Evolutionary conservation across 2,888 invertebrate genomes (phyloP), one percentile per base, ranked within the genome.

Genomic region (Ennomos erosarius): DNA sequence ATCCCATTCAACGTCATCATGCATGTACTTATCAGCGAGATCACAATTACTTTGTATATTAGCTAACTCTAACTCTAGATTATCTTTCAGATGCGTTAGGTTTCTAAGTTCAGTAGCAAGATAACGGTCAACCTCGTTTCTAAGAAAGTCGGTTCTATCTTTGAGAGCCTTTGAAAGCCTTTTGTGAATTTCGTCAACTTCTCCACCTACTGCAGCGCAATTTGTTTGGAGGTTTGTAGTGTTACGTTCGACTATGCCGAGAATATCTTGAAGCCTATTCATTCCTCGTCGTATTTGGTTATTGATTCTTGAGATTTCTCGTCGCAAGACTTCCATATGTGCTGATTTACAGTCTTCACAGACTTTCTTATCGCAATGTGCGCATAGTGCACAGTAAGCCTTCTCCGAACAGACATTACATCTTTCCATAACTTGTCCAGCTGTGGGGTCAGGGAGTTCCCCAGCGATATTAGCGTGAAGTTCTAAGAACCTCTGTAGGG

Each of bases 1-100:
- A 74, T 98, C 98, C 96, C 98, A 98, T 75, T 97, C 96, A 40
- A 97, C 96, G 65, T 95, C 96, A 71, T 97, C 97, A 78, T 95
- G 97, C 94, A 98, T 97, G 82, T 98, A 97, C 85, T 98, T 98
- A 87, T 99, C 99, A 49, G 98, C 98, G 79, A 98, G 93, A 86
- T 99, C 99, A 91, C 99, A 99, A 88, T 99, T 99, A 83, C 98
- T 98, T 80, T 96, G 95, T 77, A 99, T 98, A 89, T 99, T 99
- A 70, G 96, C 95, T 81, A 99, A 96, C 91, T 99, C 99, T 83
- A 96, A 94, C 84, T 99, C 98, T 74, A 99, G 93, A 88, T 98
- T 98, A 85, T 98, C 98, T 90, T 98, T 98, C 51, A 99, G 94
- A 68, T 96, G 95, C 56, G 96, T 96, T 63, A 99, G 93, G 76